Conservation (phyloP, 1,140 invertebrate genomes). For the Formica selysi region DNA sequence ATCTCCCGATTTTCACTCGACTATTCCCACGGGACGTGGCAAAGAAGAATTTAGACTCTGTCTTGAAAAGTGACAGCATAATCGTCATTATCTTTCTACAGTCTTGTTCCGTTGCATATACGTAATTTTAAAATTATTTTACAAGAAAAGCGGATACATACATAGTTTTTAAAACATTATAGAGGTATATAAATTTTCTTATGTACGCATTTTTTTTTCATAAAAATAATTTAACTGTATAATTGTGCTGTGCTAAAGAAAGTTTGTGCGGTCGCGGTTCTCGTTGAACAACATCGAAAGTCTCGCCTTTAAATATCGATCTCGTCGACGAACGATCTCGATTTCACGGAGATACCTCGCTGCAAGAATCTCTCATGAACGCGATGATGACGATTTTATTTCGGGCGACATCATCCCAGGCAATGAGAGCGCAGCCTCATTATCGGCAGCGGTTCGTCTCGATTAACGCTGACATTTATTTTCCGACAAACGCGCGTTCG, state of each 20-base stretch:
- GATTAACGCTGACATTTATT: constrained; percentile 63
- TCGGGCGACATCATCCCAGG: constrained; percentile 9
- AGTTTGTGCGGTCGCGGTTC: neutral
- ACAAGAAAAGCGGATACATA: too few relatives aligned
- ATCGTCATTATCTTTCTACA: neutral
- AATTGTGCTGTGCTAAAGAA: neutral
- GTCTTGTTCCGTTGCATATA: too few relatives aligned
- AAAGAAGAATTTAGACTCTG: neutral
- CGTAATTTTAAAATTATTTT: neutral
- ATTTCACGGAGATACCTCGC: constrained; percentile 15
- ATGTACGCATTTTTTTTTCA: too few relatives aligned
- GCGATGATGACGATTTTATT: constrained; percentile 41
- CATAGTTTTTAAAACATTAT: too few relatives aligned
- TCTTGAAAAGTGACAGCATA: constrained; percentile 42
- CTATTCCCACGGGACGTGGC: constrained; percentile 24
- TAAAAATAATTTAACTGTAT: neutral
- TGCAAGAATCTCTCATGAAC: neutral
- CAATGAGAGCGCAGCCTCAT: constrained; percentile 59
- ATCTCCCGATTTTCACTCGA: constrained; percentile 54
- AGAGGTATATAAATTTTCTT: too few relatives aligned
- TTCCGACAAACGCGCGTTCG: constrained; percentile 20
- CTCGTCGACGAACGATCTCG: constrained; percentile 31
- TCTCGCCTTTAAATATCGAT: constrained; percentile 51
- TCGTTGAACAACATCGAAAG: constrained; percentile 35
- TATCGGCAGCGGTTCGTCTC: constrained; percentile 63